phyloP scores from a whole-genome alignment of 2,888 invertebrate genomes.

The Dolichopus griseipennis region DNA sequence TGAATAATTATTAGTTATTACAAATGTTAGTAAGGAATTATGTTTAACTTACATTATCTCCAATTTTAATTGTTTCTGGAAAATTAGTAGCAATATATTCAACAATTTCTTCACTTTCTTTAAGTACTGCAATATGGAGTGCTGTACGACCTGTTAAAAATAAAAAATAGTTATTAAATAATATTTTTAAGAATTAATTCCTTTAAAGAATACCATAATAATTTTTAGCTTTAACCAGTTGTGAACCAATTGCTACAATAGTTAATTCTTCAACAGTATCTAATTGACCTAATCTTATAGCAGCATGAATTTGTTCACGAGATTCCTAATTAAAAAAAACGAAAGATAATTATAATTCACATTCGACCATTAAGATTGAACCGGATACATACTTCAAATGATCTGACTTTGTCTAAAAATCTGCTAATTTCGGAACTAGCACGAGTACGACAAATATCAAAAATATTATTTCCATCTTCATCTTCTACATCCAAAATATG shows the following conservation, averaged over 20 bases:
- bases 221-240: constrained; percentile 39
- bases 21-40: background rate
- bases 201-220: constrained; percentile 35
- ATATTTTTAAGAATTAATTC: too few species aligned
- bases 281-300: constrained; percentile 58
- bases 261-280: constrained; percentile 50
- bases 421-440: constrained; percentile 58
- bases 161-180: too few species aligned
- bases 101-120: constrained; percentile 73
- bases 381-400: constrained; percentile 58
- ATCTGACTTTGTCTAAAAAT: constrained; percentile 61
- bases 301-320: constrained; percentile 66
- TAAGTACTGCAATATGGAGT: constrained; percentile 78
- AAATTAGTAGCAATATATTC: constrained; percentile 63
- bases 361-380: background rate
- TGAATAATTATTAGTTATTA: constrained; percentile 9
- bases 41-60: constrained; percentile 67
- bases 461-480: constrained; percentile 58
- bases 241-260: constrained; percentile 36
- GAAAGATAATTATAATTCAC: background rate
- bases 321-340: constrained; percentile 50
- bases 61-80: constrained; percentile 63
- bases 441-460: constrained; percentile 60
- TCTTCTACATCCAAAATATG: constrained; percentile 73
- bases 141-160: constrained; percentile 58